A percentile compares a stretch with the other conserved stretches of the same genome.
Conservation (phyloP, 2,797 vertebrate genomes). For the Crocodylus rhombifer region DNA sequence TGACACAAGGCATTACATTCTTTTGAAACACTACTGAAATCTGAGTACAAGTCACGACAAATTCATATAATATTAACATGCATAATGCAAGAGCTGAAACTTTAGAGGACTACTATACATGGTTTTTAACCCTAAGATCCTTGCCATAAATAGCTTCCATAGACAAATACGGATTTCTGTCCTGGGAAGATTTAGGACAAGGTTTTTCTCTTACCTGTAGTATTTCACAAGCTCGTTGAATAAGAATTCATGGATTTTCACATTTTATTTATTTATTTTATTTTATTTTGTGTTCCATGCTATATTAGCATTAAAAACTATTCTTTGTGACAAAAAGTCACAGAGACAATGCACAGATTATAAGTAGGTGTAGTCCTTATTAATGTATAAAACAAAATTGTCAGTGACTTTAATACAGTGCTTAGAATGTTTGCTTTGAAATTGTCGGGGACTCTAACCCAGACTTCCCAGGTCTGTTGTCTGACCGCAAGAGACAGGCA, state of each 20-base stretch:
- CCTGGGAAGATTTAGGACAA: not conserved
- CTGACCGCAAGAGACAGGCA: too few species aligned
- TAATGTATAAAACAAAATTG: not conserved
- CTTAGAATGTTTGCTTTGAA: not conserved
- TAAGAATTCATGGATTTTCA: not conserved
- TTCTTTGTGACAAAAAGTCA: not conserved
- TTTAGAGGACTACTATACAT: too few species aligned
- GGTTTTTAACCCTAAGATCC: too few species aligned
- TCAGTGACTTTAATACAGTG: not conserved
- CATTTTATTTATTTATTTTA: not conserved
- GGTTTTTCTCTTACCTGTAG: not conserved
- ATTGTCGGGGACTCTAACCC: too few species aligned
- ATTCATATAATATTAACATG: not conserved
- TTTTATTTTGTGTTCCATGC: not conserved
- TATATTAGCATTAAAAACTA: not conserved
- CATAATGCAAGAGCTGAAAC: too few species aligned
- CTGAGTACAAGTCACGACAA: not conserved
- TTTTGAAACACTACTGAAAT: not conserved
- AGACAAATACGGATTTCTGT: not conserved
- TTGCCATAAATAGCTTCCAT: too few species aligned
- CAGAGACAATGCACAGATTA: not conserved
- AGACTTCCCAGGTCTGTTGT: too few species aligned
- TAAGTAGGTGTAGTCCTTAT: not conserved
- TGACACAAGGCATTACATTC: not conserved
- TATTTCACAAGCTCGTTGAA: not conserved